Base-by-base conservation (phyloP, 2,888 invertebrate species). In the Nipponacmea schrenckii region DNA sequence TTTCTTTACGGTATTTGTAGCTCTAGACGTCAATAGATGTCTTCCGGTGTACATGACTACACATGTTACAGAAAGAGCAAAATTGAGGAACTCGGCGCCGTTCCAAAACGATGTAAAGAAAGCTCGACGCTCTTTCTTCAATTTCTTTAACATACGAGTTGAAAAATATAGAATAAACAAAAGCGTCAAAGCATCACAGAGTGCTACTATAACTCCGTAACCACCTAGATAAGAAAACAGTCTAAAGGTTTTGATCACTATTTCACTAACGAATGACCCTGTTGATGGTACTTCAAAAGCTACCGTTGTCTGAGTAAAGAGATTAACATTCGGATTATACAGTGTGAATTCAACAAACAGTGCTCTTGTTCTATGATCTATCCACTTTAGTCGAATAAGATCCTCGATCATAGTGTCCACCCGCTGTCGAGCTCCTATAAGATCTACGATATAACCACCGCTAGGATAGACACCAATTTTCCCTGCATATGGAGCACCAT, bases 21-120 rank as follows among this genome's bases (percentile, higher is more conserved):
- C 78, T 5, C 72, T n/a, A 17, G 74, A 67, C 26, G 80, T 79
- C 65, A 84, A 79, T 14, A 85, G 73, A 73, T 85, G 83, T 7
- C 81, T 71, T 46, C 81, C 77, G 1, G 79, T 67, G 26, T 83
- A 83, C 80, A 83, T 80, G 12, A 77, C 75, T 0, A 83, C 73
- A 50, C 80, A 74, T 0, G 73, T 70, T 4, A 82, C 27, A 1
- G 83, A 82, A 0, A 74, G 69, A 17, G 80, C 46, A 31, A 83
- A 67, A 1, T 80, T 81, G 2, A 75, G 62, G 46, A 82, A 69
- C 67, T 84, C 80, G 31, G 82, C 45, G 71, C 75, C 62, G 67
- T 84, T 83, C 83, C 84, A 83, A 71, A 83, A 81, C 65, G 79
- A 71, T 26, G 46, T 69, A 46, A 82, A 81, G 56, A 80, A 82